Evolutionary conservation across 2,888 invertebrate genomes (phyloP), one percentile per base, ranked within the genome.

Genomic region (Drosophila borborema): DNA sequence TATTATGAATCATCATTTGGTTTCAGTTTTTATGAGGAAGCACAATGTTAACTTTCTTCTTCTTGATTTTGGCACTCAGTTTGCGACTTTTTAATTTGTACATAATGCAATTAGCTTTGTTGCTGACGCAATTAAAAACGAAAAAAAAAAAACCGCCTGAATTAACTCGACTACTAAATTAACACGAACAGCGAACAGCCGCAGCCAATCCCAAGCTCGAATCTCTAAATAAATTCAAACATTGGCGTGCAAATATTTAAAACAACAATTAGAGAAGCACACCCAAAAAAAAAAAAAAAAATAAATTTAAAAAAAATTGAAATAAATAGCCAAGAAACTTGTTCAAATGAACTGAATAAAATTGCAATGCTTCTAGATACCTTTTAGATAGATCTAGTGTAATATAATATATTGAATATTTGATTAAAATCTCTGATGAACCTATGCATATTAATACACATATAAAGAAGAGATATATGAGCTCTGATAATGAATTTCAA

Each of bases 241-340:
- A 66, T 59, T 48, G 58, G 31, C 73, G 77, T 74, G 72, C 79
- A 87, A 81, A 74, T 80, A 85, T 89, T 80, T 75, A 61, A 82
- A 67, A 64, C 73, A 73, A 77, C 83, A 82, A 85, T 80, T 81
- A 85, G 59, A 65, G 40, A 60, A 80, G 63, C 86, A 70, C 86
- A 73, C 86, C 85, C 77, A 73, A 72, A 78, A 80, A 71, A 74
- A 62, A 46, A 53, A 12, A 23, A 3, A 3, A 2, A 20, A n/a
- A n/a, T 16, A 38, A 38, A 18, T 9, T n/a, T n/a, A 20, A 28
- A 48, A 14, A 70, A 80, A 80, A 72, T 74, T 61, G 46, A 53
- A 20, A 9, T n/a, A 56, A 31, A 46, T 23, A 41, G 4, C 41
- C n/a, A 55, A 53, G 34, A 56, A 62, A 63, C 62, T 70, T 53